Percentiles rank a stretch among this genome's conserved stretches.
Evolutionary conservation across 2,113 vertebrate genomes (phyloP).

Genomic region (Tautogolabrus adspersus): DNA sequence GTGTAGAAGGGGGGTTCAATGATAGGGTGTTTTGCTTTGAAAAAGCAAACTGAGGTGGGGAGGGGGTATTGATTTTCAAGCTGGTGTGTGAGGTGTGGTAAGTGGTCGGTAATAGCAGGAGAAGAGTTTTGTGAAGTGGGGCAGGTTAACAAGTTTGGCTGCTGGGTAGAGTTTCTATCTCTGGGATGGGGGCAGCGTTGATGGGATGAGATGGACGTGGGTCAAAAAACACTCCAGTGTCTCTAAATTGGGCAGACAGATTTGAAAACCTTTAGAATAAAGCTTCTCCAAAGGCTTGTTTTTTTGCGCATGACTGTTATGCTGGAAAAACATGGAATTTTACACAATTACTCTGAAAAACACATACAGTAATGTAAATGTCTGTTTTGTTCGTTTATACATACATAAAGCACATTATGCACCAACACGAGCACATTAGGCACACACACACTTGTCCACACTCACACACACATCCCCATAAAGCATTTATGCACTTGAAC

Average conservation of each 20-base stretch:
- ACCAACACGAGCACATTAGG: conserved; percentile 29
- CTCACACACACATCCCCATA: conserved; percentile 29
- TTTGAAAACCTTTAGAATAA: conserved; percentile 41
- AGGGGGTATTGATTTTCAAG: conserved; percentile 67
- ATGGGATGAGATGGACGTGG: conserved; percentile 62
- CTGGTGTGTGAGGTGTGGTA: conserved; percentile 64
- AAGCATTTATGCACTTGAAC: conserved; percentile 33
- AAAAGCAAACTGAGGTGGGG: conserved; percentile 49
- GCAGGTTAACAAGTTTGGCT: conserved; percentile 71
- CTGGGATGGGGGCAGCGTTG: conserved; percentile 52
- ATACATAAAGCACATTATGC: conserved; percentile 36
- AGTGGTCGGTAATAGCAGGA: conserved; percentile 73
- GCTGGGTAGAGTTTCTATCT: conserved; percentile 63
- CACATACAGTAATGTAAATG: background rate
- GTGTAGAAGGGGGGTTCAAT: conserved; percentile 18
- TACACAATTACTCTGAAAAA: background rate
- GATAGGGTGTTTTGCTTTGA: conserved; percentile 64
- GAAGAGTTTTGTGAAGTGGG: conserved; percentile 68
- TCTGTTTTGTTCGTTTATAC: background rate
- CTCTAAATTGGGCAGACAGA: conserved; percentile 47
- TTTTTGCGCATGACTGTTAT: background rate
- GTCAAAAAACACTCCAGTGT: conserved; percentile 61
- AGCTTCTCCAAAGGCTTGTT: conserved; percentile 29
- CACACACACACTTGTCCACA: conserved; percentile 9
- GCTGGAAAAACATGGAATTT: no score